phyloP scores from a whole-genome alignment of 2,113 vertebrate genomes.

The Halcyon senegalensis region DNA sequence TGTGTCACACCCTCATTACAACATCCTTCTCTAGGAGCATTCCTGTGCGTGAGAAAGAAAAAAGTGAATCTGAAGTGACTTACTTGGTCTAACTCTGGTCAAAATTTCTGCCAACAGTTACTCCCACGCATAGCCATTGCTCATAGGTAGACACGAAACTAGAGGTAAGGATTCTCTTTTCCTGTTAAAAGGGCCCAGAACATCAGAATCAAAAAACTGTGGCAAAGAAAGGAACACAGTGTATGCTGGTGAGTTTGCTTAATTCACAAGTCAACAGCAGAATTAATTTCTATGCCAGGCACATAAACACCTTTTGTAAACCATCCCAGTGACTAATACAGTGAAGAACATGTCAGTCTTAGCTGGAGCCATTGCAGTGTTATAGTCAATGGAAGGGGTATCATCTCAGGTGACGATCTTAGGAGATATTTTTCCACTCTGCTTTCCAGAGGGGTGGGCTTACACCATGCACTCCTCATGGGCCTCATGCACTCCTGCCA shows the following conservation, averaged over 20 bases:
- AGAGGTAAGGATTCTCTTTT: constrained; percentile 4
- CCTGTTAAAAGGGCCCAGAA: constrained; percentile 28
- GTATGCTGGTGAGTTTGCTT: background rate
- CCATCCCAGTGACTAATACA: background rate
- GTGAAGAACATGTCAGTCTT: background rate
- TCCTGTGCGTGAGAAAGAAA: constrained; percentile 40
- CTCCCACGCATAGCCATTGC: background rate
- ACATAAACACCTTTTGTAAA: background rate
- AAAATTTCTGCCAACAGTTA: constrained; percentile 35
- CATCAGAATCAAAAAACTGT: background rate
- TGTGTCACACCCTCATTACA: constrained; percentile 52
- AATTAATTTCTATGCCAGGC: background rate
- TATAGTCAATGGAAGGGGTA: background rate
- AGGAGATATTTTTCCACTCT: background rate
- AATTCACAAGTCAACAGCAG: background rate
- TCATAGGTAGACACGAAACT: background rate
- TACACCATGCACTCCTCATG: background rate
- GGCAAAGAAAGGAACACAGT: background rate
- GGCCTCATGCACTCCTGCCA: background rate
- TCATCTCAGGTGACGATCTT: background rate
- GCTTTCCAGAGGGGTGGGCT: background rate
- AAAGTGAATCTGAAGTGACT: constrained; percentile 29
- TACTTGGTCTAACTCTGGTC: background rate
- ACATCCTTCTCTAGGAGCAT: background rate
- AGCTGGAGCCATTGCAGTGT: background rate